Conservation (phyloP, 64 coral and sea anemone species). For the Dendrophyllia cribrosa region DNA sequence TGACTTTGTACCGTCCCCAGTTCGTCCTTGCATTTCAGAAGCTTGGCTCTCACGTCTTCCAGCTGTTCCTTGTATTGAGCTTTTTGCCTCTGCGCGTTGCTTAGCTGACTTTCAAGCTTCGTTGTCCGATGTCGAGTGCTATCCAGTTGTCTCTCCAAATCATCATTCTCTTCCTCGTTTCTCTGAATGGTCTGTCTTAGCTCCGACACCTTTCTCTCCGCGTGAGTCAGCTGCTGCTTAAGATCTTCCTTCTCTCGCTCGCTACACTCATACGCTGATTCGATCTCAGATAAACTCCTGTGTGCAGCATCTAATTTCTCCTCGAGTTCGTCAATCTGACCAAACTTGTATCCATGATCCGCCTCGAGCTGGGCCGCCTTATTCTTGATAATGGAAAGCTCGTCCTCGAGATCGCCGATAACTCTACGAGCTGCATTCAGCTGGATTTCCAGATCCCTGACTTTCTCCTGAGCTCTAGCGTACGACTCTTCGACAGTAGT, state of each 20-base stretch:
- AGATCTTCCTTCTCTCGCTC: constrained; percentile 93
- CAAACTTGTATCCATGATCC: constrained; percentile 65
- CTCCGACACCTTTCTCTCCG: constrained; percentile 85
- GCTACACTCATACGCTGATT: constrained; percentile 77
- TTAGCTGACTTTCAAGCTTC: constrained; percentile 82
- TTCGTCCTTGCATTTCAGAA: constrained; percentile 80
- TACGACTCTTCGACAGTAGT: constrained; percentile 76
- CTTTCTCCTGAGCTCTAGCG: constrained; percentile 86
- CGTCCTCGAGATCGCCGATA: constrained; percentile 79
- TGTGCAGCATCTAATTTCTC: constrained; percentile 77
- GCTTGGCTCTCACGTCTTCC: constrained; percentile 81
- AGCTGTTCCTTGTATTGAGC: constrained; percentile 84
- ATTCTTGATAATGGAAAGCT: constrained; percentile 72
- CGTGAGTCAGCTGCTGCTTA: constrained; percentile 85
- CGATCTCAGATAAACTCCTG: constrained; percentile 83
- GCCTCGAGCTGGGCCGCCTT: constrained; percentile 83
- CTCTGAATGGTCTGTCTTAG: constrained; percentile 79
- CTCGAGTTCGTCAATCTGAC: constrained; percentile 73
- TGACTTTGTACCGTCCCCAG: constrained; percentile 72
- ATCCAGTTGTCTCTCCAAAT: constrained; percentile 82
- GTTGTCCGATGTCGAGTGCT: constrained; percentile 54
- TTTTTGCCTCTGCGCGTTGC: constrained; percentile 72
- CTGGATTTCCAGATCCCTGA: constrained; percentile 80
- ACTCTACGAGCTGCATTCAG: constrained; percentile 72
- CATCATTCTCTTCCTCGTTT: constrained; percentile 93